phyloP scores from a whole-genome alignment of 2,888 invertebrate species.

The Oligia latruncula region DNA sequence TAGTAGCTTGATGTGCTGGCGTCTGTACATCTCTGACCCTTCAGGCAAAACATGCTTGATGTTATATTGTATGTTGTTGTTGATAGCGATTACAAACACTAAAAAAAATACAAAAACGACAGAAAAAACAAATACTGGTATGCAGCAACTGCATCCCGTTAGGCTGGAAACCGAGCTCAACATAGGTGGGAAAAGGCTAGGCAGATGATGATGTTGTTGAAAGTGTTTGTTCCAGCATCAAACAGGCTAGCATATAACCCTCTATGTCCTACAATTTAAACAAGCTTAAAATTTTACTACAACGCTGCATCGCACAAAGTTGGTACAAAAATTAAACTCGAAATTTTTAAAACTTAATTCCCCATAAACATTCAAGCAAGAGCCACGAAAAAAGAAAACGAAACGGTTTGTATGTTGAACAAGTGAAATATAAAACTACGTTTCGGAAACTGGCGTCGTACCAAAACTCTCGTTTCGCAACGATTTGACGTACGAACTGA shows the following conservation, averaged over 20 bases:
- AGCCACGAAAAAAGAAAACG: constrained; percentile 54
- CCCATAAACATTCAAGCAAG: constrained; percentile 64
- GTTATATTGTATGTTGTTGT: no score
- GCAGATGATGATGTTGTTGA: no score
- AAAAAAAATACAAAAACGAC: no score
- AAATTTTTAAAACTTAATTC: constrained; percentile 60
- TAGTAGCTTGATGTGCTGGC: no score
- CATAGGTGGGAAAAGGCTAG: no score
- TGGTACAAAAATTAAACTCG: background rate
- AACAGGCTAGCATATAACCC: background rate
- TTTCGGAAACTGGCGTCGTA: constrained; percentile 71
- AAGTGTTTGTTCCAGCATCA: background rate
- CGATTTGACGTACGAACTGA: constrained; percentile 70
- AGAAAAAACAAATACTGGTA: no score
- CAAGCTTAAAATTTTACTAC: constrained; percentile 21
- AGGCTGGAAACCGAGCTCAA: no score
- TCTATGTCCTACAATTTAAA: background rate
- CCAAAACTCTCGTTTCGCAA: constrained; percentile 74
- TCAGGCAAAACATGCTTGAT: no score
- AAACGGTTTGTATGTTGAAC: constrained; percentile 61
- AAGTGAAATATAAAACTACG: constrained; percentile 69
- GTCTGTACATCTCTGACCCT: background rate
- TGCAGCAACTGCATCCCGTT: no score
- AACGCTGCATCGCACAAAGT: background rate
- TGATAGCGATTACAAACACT: background rate